Percentiles rank a stretch among this genome's conserved stretches.
Evolutionary conservation across 64 coral and sea anemone species (phyloP).

Genomic region (Pocillopora damicornis): DNA sequence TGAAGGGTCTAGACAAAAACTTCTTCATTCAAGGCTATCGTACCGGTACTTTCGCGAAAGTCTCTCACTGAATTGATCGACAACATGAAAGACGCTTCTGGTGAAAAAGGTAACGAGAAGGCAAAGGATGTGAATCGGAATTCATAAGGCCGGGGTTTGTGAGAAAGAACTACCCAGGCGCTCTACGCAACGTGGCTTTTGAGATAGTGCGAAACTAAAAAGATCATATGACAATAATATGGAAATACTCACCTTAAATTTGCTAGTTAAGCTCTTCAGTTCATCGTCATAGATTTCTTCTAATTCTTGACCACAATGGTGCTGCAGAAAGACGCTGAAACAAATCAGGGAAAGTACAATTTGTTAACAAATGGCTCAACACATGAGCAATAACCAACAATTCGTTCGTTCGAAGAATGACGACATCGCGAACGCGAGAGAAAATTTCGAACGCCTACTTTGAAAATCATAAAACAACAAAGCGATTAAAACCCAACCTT

Average conservation of each 20-base stretch:
- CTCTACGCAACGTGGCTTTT: conserved; percentile 18
- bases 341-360: neutral
- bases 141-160: neutral
- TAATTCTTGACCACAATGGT: neutral
- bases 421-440: conserved; percentile 22
- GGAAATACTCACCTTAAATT: conserved; percentile 25
- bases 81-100: neutral
- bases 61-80: neutral
- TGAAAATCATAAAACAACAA: neutral
- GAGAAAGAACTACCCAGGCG: neutral
- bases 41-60: neutral
- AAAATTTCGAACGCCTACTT: conserved; percentile 33
- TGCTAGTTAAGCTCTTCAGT: conserved; percentile 10
- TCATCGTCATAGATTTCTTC: neutral
- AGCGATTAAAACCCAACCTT: neutral
- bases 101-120: neutral
- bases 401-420: conserved; percentile 38
- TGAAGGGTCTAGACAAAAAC: neutral
- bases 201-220: neutral
- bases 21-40: neutral
- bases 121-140: neutral
- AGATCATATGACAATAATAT: conserved; percentile 31
- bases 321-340: neutral
- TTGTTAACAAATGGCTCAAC: neutral
- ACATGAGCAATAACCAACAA: conserved; percentile 35